These are phyloP conservation scores for Cepaea nemoralis DNA, from an alignment of 1,140 invertebrate genomes.

Conservation along the genomic window DNA sequence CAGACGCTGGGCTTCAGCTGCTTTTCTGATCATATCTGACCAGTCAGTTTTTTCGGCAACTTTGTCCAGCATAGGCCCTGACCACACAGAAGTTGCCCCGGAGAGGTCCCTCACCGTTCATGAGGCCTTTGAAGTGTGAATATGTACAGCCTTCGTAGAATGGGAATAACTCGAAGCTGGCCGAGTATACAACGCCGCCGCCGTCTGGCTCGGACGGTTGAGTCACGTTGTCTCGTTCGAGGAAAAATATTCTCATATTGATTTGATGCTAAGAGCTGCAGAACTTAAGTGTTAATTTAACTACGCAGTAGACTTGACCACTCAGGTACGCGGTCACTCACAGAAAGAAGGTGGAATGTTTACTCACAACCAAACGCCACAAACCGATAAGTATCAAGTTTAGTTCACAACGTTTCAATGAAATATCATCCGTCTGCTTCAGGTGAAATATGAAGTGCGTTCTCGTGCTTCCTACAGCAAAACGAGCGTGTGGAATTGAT, in stretches of 20 bases:
- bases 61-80: not conserved
- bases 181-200: not conserved
- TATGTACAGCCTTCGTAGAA: slow-evolving; percentile 19
- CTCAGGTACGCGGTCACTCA: not conserved
- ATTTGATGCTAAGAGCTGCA: not conserved
- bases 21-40: not conserved
- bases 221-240: slow-evolving; percentile 20
- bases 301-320: not conserved
- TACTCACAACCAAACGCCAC: not conserved
- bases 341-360: not conserved
- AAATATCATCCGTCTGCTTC: no score
- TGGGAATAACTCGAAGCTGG: slow-evolving; percentile 27
- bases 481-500: no score
- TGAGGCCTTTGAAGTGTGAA: slow-evolving; percentile 24
- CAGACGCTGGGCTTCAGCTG: not conserved
- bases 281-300: no score
- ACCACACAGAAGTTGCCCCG: slow-evolving; percentile 21
- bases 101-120: not conserved
- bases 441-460: no score
- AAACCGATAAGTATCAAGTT: no score
- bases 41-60: not conserved
- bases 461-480: no score
- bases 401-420: no score
- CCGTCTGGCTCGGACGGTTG: not conserved
- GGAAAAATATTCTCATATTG: not conserved